Evolutionary conservation across 2,888 invertebrate species (phyloP).

Genomic region (Koerneria pararmatus): DNA sequence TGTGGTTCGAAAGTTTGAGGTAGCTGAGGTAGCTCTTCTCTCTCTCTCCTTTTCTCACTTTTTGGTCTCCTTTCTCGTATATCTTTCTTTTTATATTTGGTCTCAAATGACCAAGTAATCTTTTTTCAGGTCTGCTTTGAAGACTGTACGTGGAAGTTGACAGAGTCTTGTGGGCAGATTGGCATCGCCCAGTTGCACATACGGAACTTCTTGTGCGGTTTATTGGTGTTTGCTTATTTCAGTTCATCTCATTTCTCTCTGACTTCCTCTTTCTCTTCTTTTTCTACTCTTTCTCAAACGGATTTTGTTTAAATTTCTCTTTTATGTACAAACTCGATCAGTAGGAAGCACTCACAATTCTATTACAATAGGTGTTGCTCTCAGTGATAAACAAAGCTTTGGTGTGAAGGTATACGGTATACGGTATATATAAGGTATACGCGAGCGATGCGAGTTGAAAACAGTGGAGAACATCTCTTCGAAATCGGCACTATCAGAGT

Average conservation of each 20-base stretch:
- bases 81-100: too few species aligned
- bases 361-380: neutral
- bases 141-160: constrained; percentile 93
- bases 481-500: constrained; percentile 92
- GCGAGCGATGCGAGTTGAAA: constrained; percentile 90
- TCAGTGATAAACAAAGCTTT: neutral
- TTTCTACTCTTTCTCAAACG: neutral
- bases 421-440: constrained; percentile 71
- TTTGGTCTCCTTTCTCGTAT: too few species aligned
- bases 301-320: neutral
- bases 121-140: constrained; percentile 81
- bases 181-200: constrained; percentile 92
- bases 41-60: too few species aligned
- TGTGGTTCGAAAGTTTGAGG: constrained; percentile 69
- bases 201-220: constrained; percentile 81
- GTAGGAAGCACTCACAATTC: too few species aligned
- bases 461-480: constrained; percentile 91
- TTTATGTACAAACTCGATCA: neutral
- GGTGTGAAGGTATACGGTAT: constrained; percentile 18
- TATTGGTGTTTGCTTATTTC: neutral
- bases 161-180: constrained; percentile 93
- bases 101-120: too few species aligned
- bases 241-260: neutral
- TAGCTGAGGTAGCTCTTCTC: too few species aligned
- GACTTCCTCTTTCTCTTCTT: neutral